Evolutionary conservation across 1,140 invertebrate genomes (phyloP).

Genomic region (Sinella curviseta): DNA sequence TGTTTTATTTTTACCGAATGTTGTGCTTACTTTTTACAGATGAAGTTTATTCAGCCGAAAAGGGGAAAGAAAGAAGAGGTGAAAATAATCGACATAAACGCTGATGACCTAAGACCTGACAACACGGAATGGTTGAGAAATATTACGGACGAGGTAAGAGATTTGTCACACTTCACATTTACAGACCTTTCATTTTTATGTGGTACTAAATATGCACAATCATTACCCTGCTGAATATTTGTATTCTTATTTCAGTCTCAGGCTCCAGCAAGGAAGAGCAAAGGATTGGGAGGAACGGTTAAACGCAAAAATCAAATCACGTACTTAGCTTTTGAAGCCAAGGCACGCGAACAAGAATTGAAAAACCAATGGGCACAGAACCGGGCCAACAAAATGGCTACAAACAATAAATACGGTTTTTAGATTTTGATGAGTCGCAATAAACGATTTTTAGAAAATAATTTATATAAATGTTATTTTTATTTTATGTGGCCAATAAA

Average conservation of each 20-base stretch:
- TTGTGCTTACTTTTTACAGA: conserved; percentile 32
- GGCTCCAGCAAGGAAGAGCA: conserved; percentile 30
- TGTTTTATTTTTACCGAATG: too few species aligned
- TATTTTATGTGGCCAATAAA: background rate
- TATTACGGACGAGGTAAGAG: conserved; percentile 46
- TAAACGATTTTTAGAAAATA: conserved; percentile 39
- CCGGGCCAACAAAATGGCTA: conserved; percentile 76
- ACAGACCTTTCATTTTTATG: background rate
- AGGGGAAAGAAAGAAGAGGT: conserved; percentile 58
- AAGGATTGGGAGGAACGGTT: conserved; percentile 39
- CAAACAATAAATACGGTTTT: conserved; percentile 86
- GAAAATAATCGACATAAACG: conserved; percentile 75
- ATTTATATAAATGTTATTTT: background rate
- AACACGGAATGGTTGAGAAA: conserved; percentile 78
- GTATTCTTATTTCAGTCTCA: conserved; percentile 29
- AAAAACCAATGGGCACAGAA: conserved; percentile 93
- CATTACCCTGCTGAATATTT: conserved; percentile 8
- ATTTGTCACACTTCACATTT: background rate
- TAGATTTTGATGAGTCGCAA: conserved; percentile 54
- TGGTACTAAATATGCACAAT: too few species aligned
- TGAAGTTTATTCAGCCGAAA: conserved; percentile 49
- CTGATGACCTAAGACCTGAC: conserved; percentile 77
- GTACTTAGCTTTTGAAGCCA: conserved; percentile 85
- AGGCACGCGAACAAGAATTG: conserved; percentile 87
- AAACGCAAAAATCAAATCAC: conserved; percentile 92